Base-by-base conservation (phyloP, 2,113 vertebrate genomes). In the Trogon surrucura region DNA sequence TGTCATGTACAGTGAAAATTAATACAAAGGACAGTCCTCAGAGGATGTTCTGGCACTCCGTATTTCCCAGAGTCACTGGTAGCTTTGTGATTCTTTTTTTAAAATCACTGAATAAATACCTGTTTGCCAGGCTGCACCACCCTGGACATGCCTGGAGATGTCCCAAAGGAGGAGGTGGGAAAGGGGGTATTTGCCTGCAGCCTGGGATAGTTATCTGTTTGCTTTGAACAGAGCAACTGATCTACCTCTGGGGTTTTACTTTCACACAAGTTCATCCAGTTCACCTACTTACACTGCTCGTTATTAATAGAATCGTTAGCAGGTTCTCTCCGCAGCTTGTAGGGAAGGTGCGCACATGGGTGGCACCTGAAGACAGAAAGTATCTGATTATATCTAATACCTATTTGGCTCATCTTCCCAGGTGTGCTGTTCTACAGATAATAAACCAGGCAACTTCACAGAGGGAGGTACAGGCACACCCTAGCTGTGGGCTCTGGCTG, bases 351-450 rank as follows among this genome's bases (percentile, higher is more conserved):
- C 95, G 96, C 93, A 85, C 94, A 96, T 96, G 95, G 96, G 95
- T 96, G 96, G 96, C 95, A 96, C 91, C 92, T 89, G 93, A 96
- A 97, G 96, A 97, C 95, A 96, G 95, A 96, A 96, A 91, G 78
- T 82, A 87, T 95, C 91, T 96, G 96, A 97, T 97, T 72, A 13
- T 72, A 96, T 96, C 96, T 96, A 82, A 57, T 38, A 87, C 54
- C 50, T 78, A 10, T 8, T 95, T 94, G 95, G 96, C 94, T 96
- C 89, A 57, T 91, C 88, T 93, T 95, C 88, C 91, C 92, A 93
- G 96, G 95, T 95, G 91, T 85, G 93, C 95, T 93, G 66, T 65
- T 94, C 73, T 75, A 6, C 70, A 96, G 95, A 95, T 96, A 91
- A 92, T 91, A 66, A 95, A 72, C 21, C 70, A 87, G 88, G 94